A percentile compares a stretch with the other conserved stretches of the same genome.
Evolutionary conservation across 2,888 invertebrate species (phyloP).

Genomic region (Myathropa florea): DNA sequence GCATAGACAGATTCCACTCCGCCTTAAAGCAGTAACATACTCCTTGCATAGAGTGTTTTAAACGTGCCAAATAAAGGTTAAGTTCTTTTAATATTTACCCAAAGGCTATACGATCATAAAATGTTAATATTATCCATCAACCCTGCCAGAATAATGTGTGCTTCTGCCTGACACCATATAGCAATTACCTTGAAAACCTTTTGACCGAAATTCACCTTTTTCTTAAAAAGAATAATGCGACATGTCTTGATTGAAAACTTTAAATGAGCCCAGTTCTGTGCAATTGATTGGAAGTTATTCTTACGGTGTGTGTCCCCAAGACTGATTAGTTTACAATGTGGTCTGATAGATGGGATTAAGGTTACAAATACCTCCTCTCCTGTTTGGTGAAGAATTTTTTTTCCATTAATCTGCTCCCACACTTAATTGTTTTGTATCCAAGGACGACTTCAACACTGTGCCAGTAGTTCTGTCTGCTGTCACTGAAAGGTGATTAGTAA

Average conservation of each 20-base stretch:
- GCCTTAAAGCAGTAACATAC: neutral
- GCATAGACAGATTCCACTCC: neutral
- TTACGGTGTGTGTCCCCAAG: neutral
- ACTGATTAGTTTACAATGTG: slow-evolving; percentile 11
- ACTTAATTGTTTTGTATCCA: slow-evolving; percentile 3
- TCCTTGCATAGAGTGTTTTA: neutral
- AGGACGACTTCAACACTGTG: slow-evolving; percentile 13
- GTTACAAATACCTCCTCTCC: slow-evolving; percentile 4
- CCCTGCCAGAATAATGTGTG: neutral
- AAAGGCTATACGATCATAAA: slow-evolving; percentile 26
- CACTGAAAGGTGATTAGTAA: slow-evolving; percentile 55
- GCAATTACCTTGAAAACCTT: slow-evolving; percentile 4
- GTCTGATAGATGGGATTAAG: slow-evolving; percentile 11
- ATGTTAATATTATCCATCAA: slow-evolving; percentile 1
- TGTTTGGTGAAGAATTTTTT: neutral
- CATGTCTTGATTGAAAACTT: neutral
- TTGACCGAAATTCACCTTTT: neutral
- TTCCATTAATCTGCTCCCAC: slow-evolving; percentile 6
- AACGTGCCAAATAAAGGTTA: slow-evolving; percentile 19
- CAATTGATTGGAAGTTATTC: slow-evolving; percentile 32
- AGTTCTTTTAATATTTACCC: slow-evolving; percentile 13
- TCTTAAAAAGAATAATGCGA: neutral
- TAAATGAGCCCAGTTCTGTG: neutral
- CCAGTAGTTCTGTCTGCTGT: slow-evolving; percentile 25
- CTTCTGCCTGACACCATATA: neutral